These are phyloP conservation scores for Amphipoea lucens DNA, from an alignment of 2,888 invertebrate species.

Conservation along the genomic window DNA sequence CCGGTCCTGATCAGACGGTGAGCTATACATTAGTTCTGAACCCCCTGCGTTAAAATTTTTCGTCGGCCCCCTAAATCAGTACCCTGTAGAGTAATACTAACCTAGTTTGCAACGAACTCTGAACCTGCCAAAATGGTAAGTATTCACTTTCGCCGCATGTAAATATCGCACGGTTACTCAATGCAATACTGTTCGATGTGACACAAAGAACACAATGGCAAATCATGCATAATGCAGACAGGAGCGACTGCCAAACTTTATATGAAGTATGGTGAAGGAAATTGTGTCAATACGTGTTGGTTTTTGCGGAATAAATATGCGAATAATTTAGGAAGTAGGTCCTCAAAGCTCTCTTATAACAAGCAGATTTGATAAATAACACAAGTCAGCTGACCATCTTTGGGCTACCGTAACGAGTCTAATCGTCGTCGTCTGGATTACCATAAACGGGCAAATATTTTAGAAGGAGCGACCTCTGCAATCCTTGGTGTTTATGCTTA, in stretches of 20 bases:
- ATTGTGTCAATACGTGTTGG: constrained; percentile 65
- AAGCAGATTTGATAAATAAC: too few relatives aligned
- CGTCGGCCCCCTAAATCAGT: too few relatives aligned
- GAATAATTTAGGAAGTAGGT: not conserved
- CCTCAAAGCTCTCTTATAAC: too few relatives aligned
- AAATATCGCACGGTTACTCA: constrained; percentile 59
- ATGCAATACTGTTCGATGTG: constrained; percentile 38
- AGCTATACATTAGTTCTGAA: too few relatives aligned
- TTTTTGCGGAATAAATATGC: constrained; percentile 45
- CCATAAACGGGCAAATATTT: too few relatives aligned
- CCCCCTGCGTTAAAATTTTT: too few relatives aligned
- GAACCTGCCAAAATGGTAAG: constrained; percentile 22
- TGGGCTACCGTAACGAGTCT: too few relatives aligned
- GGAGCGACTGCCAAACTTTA: constrained; percentile 48
- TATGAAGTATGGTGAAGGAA: constrained; percentile 57
- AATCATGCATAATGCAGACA: constrained; percentile 64
- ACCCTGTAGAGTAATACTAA: not conserved
- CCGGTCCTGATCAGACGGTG: too few relatives aligned
- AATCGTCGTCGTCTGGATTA: too few relatives aligned
- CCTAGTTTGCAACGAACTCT: constrained; percentile 24
- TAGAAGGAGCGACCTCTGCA: too few relatives aligned
- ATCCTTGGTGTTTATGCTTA: too few relatives aligned
- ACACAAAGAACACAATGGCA: constrained; percentile 53
- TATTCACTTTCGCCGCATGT: constrained; percentile 59
- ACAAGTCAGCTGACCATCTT: too few relatives aligned